Conservation (phyloP, 1,140 invertebrate species). For the Rhagoletis zephyria region DNA sequence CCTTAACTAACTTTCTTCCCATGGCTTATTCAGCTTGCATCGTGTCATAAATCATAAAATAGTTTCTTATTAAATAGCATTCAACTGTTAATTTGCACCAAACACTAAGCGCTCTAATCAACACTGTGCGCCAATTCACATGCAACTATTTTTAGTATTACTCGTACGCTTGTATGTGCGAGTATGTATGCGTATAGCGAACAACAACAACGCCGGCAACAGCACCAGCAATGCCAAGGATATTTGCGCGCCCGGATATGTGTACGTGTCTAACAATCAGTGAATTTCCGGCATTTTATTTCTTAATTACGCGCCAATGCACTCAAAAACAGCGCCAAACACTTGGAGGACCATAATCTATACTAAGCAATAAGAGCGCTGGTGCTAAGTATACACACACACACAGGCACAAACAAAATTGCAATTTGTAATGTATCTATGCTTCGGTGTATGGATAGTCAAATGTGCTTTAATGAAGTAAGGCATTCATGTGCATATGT, state of each 20-base stretch:
- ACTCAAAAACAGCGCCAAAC: not conserved
- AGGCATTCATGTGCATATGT: not conserved
- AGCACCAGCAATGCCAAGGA: constrained; percentile 12
- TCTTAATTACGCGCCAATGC: constrained; percentile 44
- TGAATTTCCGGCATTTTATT: constrained; percentile 51
- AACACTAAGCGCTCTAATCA: not conserved
- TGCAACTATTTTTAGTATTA: constrained; percentile 18
- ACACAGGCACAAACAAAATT: not conserved
- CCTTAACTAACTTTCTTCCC: too few species aligned
- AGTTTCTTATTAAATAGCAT: not conserved
- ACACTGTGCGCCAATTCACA: constrained; percentile 4
- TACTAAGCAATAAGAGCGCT: not conserved
- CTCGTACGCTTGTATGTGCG: not conserved
- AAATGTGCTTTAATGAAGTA: not conserved
- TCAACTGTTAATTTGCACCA: constrained; percentile 10
- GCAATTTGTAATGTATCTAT: not conserved
- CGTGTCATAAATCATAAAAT: constrained; percentile 30
- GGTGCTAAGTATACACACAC: not conserved
- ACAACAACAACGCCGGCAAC: not conserved
- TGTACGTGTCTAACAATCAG: constrained; percentile 49
- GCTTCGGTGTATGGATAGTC: not conserved
- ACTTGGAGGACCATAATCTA: constrained; percentile 21
- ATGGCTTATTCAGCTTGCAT: not conserved
- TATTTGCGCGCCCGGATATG: constrained; percentile 30
- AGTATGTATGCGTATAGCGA: not conserved